Evolutionary conservation across 2,797 vertebrate species (phyloP).

Genomic region (Trachurus trachurus): DNA sequence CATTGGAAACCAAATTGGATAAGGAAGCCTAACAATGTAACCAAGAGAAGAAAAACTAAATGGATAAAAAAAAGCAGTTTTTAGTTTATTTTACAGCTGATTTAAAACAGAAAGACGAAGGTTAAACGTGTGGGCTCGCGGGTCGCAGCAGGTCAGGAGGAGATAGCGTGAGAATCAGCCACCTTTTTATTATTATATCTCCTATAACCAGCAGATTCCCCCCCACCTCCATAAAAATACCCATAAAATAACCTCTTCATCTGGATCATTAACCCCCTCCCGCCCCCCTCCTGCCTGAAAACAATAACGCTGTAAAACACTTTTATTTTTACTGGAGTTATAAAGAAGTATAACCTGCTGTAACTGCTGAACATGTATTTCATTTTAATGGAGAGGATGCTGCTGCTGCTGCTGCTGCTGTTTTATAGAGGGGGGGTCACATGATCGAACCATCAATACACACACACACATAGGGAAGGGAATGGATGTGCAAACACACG

Average conservation of each 20-base stretch:
- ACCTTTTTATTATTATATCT: slow-evolving; percentile 70
- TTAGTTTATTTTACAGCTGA: too few species aligned
- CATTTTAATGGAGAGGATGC: slow-evolving; percentile 77
- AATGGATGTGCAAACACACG: slow-evolving; percentile 61
- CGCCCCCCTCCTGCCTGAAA: slow-evolving; percentile 69
- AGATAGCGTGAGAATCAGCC: slow-evolving; percentile 82
- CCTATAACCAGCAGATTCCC: slow-evolving; percentile 72
- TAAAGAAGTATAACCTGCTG: slow-evolving; percentile 76
- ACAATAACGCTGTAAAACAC: slow-evolving; percentile 86
- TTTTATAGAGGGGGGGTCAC: slow-evolving; percentile 83
- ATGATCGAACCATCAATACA: slow-evolving; percentile 83
- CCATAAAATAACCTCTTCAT: slow-evolving; percentile 82
- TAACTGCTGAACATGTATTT: slow-evolving; percentile 76
- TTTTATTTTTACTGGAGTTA: slow-evolving; percentile 84
- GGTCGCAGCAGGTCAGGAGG: slow-evolving; percentile 57
- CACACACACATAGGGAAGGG: slow-evolving; percentile 12
- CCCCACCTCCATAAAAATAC: slow-evolving; percentile 82
- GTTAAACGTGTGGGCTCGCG: too few species aligned
- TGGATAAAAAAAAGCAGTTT: too few species aligned
- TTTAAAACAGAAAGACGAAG: too few species aligned
- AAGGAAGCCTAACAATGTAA: too few species aligned
- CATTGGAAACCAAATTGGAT: too few species aligned
- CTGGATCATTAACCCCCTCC: slow-evolving; percentile 74
- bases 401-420: slow-evolving; percentile 26
- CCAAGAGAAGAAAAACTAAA: too few species aligned